A percentile compares a stretch with the other conserved stretches of the same genome.
These are phyloP conservation scores for Drosophila arizonae DNA, from an alignment of 1,140 invertebrate species.

Conservation along the genomic window DNA sequence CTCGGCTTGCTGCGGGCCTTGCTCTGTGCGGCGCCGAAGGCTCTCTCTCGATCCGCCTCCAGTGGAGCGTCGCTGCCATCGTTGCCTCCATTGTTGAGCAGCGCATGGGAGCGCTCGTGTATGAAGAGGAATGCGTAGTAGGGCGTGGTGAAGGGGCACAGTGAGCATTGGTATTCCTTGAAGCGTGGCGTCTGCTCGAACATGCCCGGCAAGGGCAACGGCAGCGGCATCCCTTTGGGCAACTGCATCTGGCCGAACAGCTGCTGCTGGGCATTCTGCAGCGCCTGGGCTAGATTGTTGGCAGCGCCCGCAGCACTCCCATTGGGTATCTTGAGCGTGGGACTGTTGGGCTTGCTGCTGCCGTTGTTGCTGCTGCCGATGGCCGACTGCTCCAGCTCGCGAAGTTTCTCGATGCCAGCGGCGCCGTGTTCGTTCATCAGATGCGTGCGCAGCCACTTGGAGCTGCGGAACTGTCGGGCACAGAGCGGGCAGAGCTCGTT, in stretches of 20 bases:
- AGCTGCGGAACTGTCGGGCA: constrained; percentile 92
- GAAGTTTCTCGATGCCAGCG: constrained; percentile 88
- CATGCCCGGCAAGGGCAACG: constrained; percentile 83
- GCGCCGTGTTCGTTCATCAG: constrained; percentile 93
- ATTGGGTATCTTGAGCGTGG: constrained; percentile 86
- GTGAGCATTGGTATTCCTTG: constrained; percentile 93
- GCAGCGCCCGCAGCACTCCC: constrained; percentile 71
- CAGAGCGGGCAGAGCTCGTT: constrained; percentile 93
- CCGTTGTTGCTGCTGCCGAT: background rate
- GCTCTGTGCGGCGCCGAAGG: constrained; percentile 27
- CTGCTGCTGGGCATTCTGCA: constrained; percentile 77
- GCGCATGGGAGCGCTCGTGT: constrained; percentile 91
- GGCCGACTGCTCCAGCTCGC: constrained; percentile 85
- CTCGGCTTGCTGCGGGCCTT: constrained; percentile 24
- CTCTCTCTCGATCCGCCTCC: constrained; percentile 20
- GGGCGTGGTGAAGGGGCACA: constrained; percentile 94
- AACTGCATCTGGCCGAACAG: constrained; percentile 76
- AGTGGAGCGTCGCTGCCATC: constrained; percentile 52
- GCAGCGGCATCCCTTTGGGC: constrained; percentile 66
- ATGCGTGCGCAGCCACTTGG: constrained; percentile 95
- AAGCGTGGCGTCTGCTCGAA: constrained; percentile 83
- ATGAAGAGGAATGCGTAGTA: constrained; percentile 94
- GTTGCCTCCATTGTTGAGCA: constrained; percentile 61
- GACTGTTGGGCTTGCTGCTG: constrained; percentile 82
- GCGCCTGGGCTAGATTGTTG: constrained; percentile 73